These are phyloP conservation scores for Coboldia fuscipes DNA, from an alignment of 1,140 invertebrate species.

Conservation along the genomic window DNA sequence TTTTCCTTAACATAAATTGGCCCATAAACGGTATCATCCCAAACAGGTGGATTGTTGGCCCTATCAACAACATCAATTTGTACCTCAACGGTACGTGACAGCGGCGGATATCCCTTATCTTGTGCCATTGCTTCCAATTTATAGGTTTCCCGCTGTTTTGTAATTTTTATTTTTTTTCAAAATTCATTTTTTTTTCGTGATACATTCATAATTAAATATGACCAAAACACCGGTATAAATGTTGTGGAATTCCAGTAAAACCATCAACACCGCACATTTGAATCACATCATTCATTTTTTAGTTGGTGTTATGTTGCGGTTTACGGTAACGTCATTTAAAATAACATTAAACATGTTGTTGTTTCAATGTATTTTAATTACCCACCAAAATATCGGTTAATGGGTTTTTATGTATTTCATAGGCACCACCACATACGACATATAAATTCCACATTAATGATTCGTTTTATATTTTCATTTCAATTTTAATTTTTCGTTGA, in stretches of 20 bases:
- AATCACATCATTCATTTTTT: neutral
- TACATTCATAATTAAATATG: neutral
- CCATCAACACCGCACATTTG: neutral
- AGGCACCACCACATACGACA: too few relatives aligned
- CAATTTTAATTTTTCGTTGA: too few relatives aligned
- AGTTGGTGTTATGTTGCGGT: too few relatives aligned
- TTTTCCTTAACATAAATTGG: slow-evolving; percentile 94
- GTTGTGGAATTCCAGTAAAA: neutral
- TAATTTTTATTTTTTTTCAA: too few relatives aligned
- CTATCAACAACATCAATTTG: slow-evolving; percentile 94
- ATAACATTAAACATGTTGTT: too few relatives aligned
- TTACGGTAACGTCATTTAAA: too few relatives aligned
- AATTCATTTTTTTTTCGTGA: slow-evolving; percentile 3
- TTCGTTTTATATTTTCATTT: too few relatives aligned
- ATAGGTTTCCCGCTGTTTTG: slow-evolving; percentile 85
- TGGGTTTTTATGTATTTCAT: too few relatives aligned
- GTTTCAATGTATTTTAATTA: too few relatives aligned
- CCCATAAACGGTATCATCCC: slow-evolving; percentile 88
- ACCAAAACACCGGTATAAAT: neutral
- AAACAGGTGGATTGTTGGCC: slow-evolving; percentile 90
- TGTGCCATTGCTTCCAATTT: slow-evolving; percentile 90
- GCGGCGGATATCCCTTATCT: slow-evolving; percentile 84
- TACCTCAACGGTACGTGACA: slow-evolving; percentile 86
- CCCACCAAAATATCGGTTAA: too few relatives aligned
- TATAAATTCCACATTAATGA: too few relatives aligned